Evolutionary conservation across 2,888 invertebrate genomes (phyloP).

Genomic region (Erpobdella octoculata): DNA sequence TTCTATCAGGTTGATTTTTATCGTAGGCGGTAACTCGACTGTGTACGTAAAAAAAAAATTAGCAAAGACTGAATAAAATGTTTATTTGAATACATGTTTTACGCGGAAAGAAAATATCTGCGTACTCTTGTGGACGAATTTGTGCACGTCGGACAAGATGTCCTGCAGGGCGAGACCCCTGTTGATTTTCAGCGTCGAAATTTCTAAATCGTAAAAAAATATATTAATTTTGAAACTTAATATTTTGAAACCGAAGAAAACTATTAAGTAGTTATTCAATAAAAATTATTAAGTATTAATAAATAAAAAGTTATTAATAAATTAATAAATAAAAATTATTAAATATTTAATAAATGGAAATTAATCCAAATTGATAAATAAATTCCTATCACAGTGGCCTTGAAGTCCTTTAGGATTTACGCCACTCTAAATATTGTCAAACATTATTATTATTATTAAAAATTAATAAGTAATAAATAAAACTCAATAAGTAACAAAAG

Average conservation of each 20-base stretch:
- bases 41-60: conserved; percentile 45
- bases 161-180: conserved; percentile 89
- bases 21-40: conserved; percentile 79
- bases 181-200: conserved; percentile 63
- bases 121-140: conserved; percentile 77
- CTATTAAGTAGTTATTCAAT: background rate
- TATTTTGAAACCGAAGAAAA: background rate
- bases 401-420: no score
- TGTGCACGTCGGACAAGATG: conserved; percentile 82
- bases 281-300: background rate
- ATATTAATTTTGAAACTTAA: background rate
- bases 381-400: background rate
- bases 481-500: background rate
- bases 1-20: conserved; percentile 69
- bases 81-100: no score
- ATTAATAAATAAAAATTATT: no score
- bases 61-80: background rate
- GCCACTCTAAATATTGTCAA: no score
- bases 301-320: no score
- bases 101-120: no score
- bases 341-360: no score
- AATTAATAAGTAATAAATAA: background rate
- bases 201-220: conserved; percentile 51
- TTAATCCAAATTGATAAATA: background rate
- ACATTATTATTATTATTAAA: background rate